Percentiles rank a stretch among this genome's conserved stretches.
Conservation (phyloP, 2,888 invertebrate species). For the Isoperla grammatica region DNA sequence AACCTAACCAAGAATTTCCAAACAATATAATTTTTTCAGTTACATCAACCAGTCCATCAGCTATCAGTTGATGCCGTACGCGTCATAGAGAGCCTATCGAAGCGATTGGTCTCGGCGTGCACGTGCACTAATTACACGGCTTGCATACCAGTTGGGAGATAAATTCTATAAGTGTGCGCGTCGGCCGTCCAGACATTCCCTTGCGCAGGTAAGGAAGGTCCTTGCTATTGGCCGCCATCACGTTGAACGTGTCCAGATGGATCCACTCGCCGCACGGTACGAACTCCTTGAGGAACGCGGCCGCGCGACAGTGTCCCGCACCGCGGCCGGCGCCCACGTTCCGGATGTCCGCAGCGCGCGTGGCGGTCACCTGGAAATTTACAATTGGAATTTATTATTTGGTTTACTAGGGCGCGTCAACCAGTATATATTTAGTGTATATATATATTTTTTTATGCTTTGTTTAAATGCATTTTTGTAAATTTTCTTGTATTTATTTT, state of each 20-base stretch:
- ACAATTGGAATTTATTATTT: too few species aligned
- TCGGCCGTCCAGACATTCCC: slow-evolving; percentile 72
- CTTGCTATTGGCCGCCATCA: slow-evolving; percentile 58
- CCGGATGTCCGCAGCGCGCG: slow-evolving; percentile 54
- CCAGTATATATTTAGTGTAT: too few species aligned
- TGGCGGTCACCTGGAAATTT: slow-evolving; percentile 2
- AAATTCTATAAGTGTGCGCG: slow-evolving; percentile 67
- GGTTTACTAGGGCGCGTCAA: too few species aligned
- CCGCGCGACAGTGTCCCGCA: slow-evolving; percentile 66
- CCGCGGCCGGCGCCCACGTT: slow-evolving; percentile 56
- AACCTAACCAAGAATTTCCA: too few species aligned
- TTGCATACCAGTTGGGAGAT: slow-evolving; percentile 52
- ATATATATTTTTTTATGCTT: too few species aligned
- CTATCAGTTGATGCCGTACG: too few species aligned
- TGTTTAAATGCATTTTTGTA: too few species aligned
- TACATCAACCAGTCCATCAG: too few species aligned
- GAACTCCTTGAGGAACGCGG: slow-evolving; percentile 69
- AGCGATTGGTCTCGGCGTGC: too few species aligned
- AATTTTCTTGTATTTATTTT: too few species aligned
- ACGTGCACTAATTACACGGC: neutral
- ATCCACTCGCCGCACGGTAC: slow-evolving; percentile 59
- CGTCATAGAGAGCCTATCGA: too few species aligned
- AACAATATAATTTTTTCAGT: too few species aligned
- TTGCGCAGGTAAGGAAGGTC: slow-evolving; percentile 55
- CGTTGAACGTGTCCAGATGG: slow-evolving; percentile 70